Evolutionary conservation across 1,140 invertebrate genomes (phyloP), one percentile per base, ranked within the genome.

Genomic region (Drosophila lowei): DNA sequence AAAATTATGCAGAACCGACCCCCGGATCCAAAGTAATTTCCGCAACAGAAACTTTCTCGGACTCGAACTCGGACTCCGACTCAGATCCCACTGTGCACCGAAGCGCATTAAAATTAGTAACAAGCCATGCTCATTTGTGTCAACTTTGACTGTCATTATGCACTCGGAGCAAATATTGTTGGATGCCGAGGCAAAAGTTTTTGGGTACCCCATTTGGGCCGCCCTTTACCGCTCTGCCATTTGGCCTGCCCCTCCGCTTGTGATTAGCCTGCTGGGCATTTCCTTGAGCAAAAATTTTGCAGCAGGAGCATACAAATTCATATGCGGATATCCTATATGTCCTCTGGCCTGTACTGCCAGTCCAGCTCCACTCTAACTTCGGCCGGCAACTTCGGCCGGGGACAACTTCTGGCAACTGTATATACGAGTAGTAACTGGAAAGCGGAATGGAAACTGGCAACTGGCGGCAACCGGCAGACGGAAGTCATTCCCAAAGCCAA

Each of bases 71-170:
- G 50, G 30, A 38, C 43, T 38, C 46, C 25, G 5, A 15, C 23
- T 25, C 23, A 5, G 23, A 25, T 42, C 11, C 13, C 62, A 75
- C 81, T 67, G 77, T 88, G 73, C 75, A 66, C 48, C 75, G 72
- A 73, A 73, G 79, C 79, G 72, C 68, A 88, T 89, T 84, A 79
- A 90, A 86, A 90, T 89, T 89, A 90, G 83, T 86, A 89, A 79
- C 81, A 86, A 90, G 80, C 79, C 63, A 72, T 79, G 80, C 84
- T 90, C 89, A 90, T 90, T 90, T 90, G 78, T 80, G 80, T 80
- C 89, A 90, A 90, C 84, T 90, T 90, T 90, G 73, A 77, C 81
- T 89, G 89, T 90, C 89, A 90, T 90, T 90, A 90, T 90, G 80
- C 84, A 90, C 89, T 90, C 88, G 49, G 79, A 78, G 70, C 72